Percentiles rank a stretch among this genome's conserved stretches.
Evolutionary conservation across 2,888 invertebrate species (phyloP).

Genomic region (Chrysodeixis includens): DNA sequence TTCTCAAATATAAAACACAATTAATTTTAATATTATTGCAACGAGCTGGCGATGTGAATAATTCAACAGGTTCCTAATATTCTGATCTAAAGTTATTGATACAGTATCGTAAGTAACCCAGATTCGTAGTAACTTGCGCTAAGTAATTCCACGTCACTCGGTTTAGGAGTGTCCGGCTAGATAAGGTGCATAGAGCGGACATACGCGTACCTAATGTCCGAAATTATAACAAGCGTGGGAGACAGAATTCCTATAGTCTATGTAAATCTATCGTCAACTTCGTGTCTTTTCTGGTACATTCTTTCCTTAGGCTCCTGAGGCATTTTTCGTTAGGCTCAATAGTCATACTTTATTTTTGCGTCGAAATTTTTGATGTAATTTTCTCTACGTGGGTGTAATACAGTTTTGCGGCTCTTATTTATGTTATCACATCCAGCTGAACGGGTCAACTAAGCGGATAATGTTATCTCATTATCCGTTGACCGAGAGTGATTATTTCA

Average conservation of each 20-base stretch:
- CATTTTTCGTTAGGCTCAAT: background rate
- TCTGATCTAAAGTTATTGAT: constrained; percentile 43
- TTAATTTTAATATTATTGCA: constrained; percentile 38
- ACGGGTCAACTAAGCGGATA: background rate
- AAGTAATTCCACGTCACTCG: constrained; percentile 43
- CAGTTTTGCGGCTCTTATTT: background rate
- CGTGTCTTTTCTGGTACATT: background rate
- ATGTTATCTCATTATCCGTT: constrained; percentile 28
- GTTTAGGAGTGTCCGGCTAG: constrained; percentile 49
- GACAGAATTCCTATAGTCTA: background rate
- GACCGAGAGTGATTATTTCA: constrained; percentile 27
- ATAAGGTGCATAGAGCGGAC: constrained; percentile 40
- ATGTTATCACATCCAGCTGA: background rate
- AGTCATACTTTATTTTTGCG: background rate
- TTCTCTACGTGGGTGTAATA: background rate
- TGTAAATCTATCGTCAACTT: background rate
- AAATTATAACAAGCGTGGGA: background rate
- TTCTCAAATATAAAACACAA: constrained; percentile 19
- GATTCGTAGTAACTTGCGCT: constrained; percentile 36
- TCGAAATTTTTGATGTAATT: background rate
- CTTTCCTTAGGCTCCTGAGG: background rate
- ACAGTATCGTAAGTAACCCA: constrained; percentile 55
- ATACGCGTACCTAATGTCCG: constrained; percentile 8
- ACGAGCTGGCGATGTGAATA: constrained; percentile 29
- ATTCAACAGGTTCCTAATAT: constrained; percentile 38